Percentiles rank a stretch among this genome's conserved stretches.
phyloP scores from a whole-genome alignment of 2,113 vertebrate genomes.

The Saguinus imperator region DNA sequence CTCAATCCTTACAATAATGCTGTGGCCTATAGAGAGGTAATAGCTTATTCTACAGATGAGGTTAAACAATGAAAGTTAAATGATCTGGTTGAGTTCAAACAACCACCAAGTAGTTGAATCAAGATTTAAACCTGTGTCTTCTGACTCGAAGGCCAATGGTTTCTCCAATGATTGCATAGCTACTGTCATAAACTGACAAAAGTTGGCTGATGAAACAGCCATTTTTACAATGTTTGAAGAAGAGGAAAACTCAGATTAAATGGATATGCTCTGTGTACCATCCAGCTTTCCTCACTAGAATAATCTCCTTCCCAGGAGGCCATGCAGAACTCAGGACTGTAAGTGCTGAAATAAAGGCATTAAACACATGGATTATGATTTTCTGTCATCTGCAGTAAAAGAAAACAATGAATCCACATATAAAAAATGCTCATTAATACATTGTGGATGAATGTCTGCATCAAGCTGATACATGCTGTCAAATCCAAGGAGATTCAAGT shows the following conservation, averaged over 20 bases:
- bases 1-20: conserved; percentile 3
- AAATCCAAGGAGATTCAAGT: conserved; percentile 13
- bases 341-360: conserved; percentile 34
- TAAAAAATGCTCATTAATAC: not conserved
- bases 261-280: conserved; percentile 9
- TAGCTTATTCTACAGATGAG: conserved; percentile 39
- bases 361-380: not conserved
- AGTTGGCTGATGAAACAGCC: not conserved
- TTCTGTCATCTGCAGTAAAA: conserved; percentile 29
- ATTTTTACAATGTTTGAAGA: not conserved
- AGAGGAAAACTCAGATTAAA: not conserved
- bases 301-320: not conserved
- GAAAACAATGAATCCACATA: conserved; percentile 46
- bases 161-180: not conserved
- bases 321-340: not conserved
- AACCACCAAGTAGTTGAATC: not conserved
- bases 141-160: not conserved
- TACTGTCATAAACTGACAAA: not conserved
- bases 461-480: conserved; percentile 30
- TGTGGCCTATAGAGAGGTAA: not conserved
- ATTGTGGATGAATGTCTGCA: conserved; percentile 13
- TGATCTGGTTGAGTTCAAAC: not conserved
- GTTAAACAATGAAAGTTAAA: not conserved
- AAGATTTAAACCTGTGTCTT: not conserved
- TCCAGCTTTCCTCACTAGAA: not conserved